Conservation (phyloP, 2,888 invertebrate genomes). For the Neria commutata region DNA sequence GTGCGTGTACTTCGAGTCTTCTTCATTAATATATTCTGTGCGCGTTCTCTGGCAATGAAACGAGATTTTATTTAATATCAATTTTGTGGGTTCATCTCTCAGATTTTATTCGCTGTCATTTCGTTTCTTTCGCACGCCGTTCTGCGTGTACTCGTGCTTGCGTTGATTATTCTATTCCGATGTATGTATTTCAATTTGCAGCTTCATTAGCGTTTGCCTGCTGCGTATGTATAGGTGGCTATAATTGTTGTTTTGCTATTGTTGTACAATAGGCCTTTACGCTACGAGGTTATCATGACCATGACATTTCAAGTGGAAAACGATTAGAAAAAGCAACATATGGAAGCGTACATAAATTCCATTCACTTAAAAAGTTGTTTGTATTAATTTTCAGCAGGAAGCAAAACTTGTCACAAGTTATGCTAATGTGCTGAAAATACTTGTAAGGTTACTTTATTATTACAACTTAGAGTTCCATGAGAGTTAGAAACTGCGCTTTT, state of each 20-base stretch:
- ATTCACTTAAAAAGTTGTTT: background rate
- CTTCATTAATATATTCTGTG: slow-evolving; percentile 21
- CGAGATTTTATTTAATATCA: slow-evolving; percentile 18
- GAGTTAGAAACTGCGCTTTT: too few species aligned
- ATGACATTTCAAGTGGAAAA: background rate
- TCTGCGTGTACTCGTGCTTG: too few species aligned
- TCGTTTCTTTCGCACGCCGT: too few species aligned
- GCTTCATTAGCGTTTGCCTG: background rate
- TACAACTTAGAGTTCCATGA: too few species aligned
- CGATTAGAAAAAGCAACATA: background rate
- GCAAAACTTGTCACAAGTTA: too few species aligned
- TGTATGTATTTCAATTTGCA: too few species aligned
- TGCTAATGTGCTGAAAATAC: too few species aligned
- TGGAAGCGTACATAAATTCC: background rate
- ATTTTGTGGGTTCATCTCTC: slow-evolving; percentile 21
- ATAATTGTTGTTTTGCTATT: background rate
- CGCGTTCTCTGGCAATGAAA: slow-evolving; percentile 23
- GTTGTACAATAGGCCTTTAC: background rate
- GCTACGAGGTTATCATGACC: background rate
- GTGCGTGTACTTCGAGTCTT: too few species aligned
- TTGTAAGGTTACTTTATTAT: too few species aligned
- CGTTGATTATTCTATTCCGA: too few species aligned
- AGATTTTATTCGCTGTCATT: background rate
- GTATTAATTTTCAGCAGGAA: too few species aligned
- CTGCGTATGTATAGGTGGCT: background rate